Percentiles rank a stretch among this genome's conserved stretches.
Conservation (phyloP, 2,797 vertebrate species). For the Gobio occitaniae region DNA sequence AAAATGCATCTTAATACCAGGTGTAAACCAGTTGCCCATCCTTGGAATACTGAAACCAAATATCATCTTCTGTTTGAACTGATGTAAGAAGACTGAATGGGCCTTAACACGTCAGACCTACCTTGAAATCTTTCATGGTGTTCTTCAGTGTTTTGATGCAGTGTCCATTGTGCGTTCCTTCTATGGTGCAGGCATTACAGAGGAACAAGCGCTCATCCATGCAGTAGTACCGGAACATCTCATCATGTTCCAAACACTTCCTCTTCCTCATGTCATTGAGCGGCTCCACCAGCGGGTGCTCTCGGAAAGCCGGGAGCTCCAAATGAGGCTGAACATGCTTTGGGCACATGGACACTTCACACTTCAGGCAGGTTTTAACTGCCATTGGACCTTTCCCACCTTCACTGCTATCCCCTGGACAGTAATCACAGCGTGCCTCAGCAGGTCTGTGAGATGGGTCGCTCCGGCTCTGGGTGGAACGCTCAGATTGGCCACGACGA, state of each 20-base stretch:
- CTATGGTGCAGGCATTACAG: constrained; percentile 79
- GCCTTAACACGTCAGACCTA: constrained; percentile 39
- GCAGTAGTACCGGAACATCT: constrained; percentile 80
- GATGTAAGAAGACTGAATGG: background rate
- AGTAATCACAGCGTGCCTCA: constrained; percentile 54
- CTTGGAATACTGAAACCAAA: background rate
- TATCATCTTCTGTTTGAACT: background rate
- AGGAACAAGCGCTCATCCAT: constrained; percentile 75
- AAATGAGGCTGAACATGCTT: constrained; percentile 79
- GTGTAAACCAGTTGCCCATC: background rate
- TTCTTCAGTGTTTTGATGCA: constrained; percentile 79
- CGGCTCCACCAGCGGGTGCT: constrained; percentile 78
- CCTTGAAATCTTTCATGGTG: constrained; percentile 78
- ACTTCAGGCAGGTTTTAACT: constrained; percentile 81
- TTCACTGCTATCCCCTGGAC: constrained; percentile 1
- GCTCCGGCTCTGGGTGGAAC: background rate
- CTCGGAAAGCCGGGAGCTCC: constrained; percentile 76
- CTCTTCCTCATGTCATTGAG: constrained; percentile 74
- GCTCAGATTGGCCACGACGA: constrained; percentile 42
- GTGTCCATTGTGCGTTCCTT: constrained; percentile 76
- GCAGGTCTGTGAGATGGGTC: background rate
- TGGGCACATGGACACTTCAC: constrained; percentile 82
- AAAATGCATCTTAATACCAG: background rate
- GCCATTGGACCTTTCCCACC: constrained; percentile 59
- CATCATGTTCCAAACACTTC: constrained; percentile 78